Conservation (phyloP, 92 coral and sea anemone species). For the Meandrina meandrites region DNA sequence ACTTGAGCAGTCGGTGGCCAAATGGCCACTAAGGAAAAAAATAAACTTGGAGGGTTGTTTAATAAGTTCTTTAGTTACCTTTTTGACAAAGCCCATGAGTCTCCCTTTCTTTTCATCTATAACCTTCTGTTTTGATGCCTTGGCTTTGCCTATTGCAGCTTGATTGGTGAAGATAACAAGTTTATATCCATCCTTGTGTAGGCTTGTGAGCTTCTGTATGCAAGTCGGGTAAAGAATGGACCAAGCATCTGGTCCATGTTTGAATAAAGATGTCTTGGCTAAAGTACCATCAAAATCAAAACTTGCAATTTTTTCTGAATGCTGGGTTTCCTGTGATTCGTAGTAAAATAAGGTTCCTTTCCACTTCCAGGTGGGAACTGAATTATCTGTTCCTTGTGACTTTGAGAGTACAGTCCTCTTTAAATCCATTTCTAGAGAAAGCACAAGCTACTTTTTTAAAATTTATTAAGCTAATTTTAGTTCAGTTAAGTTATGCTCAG, state of each 20-base stretch:
- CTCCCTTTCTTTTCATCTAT: constrained; percentile 69
- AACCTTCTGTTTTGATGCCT: constrained; percentile 58
- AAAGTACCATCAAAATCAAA: constrained; percentile 80
- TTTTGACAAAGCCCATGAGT: constrained; percentile 54
- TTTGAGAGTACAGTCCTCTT: background rate
- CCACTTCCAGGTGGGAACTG: constrained; percentile 54
- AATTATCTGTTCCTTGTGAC: background rate
- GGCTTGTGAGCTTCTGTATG: constrained; percentile 38
- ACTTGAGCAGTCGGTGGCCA: too few species aligned
- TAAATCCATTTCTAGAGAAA: background rate
- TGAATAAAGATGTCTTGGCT: constrained; percentile 69
- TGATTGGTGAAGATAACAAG: constrained; percentile 78
- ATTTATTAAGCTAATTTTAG: too few species aligned
- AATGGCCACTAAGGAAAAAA: too few species aligned
- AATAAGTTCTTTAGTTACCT: constrained; percentile 37
- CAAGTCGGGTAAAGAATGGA: constrained; percentile 64
- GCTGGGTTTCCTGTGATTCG: constrained; percentile 43
- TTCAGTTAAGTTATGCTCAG: too few species aligned
- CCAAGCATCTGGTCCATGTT: constrained; percentile 77
- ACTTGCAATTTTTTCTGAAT: constrained; percentile 67
- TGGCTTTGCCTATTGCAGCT: constrained; percentile 71
- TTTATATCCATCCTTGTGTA: constrained; percentile 61
- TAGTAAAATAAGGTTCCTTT: constrained; percentile 55
- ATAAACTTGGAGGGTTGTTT: too few species aligned
- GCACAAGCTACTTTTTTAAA: background rate